Base-by-base conservation (phyloP, 2,888 invertebrate genomes). In the Ichneumoninae sp. region DNA sequence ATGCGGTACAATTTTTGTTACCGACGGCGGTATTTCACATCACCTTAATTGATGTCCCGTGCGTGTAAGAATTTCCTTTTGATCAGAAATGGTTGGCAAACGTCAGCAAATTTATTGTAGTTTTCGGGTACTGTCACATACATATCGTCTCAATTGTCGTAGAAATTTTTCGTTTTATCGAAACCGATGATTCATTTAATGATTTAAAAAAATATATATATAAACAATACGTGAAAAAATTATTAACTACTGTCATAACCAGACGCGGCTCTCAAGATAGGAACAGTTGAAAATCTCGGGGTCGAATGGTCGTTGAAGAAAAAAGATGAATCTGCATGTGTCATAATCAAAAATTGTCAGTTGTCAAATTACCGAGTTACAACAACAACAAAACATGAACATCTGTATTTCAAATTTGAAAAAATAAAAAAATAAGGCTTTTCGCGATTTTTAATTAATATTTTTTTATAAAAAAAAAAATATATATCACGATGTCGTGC, bases 401-500 rank as follows among this genome's bases (percentile, higher is more conserved):
- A 16, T 13, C 16, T 33, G n/a, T 54, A 44, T 22, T 52, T 22
- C 16, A 52, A 57, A 77, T 63, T 26, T 44, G 71, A 54, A 8
- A 54, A 54, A 54, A 54, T 54, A 54, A 10, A 52, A 10, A 57
- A 36, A 63, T 16, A 36, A 63, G 26, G 3, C 7, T 36, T 6
- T 33, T 36, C n/a, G 16, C 36, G 8, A 3, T 16, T 33, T n/a
- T 10, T 8, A 19, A 33, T 33, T 36, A n/a, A 63, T 7, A 36
- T 22, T 60, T 60, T 7, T n/a, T 30, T 2, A 30, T 5, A 16
- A 63, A 63, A 63, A 1, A 63, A 63, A 1, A 3, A 19, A 63
- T 33, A 63, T 1, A 13, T 26, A 57, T 26, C 3, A 22, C 26
- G 81, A 91, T 89, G 89, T 87, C 87, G 68, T 89, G 90, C 68